Percentiles rank a stretch among this genome's conserved stretches.
These are phyloP conservation scores for Philantomba maxwellii DNA, from an alignment of 2,113 vertebrate species.

Conservation along the genomic window DNA sequence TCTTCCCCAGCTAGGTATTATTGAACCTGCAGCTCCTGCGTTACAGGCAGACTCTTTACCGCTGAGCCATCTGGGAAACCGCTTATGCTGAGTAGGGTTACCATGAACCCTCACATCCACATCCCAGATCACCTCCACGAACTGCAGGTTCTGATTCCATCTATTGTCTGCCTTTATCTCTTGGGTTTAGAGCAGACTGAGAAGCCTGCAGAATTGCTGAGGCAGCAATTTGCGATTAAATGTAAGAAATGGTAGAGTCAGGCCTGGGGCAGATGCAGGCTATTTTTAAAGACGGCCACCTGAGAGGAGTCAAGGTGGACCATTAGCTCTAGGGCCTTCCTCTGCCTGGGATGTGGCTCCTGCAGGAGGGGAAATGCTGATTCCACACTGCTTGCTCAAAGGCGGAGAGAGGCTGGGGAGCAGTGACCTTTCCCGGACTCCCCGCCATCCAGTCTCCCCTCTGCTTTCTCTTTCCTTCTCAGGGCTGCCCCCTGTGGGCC, in stretches of 20 bases:
- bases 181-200: neutral
- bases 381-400: conserved; percentile 26
- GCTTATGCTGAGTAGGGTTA: neutral
- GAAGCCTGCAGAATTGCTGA: conserved; percentile 1
- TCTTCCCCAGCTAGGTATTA: neutral
- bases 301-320: neutral
- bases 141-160: neutral
- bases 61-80: neutral
- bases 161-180: neutral
- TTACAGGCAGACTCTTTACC: neutral
- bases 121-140: neutral
- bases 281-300: neutral
- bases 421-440: conserved; percentile 66
- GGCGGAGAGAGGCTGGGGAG: conserved; percentile 56
- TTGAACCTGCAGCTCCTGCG: neutral
- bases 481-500: neutral
- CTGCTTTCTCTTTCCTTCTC: neutral
- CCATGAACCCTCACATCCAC: neutral
- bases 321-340: neutral
- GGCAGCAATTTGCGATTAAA: conserved; percentile 37
- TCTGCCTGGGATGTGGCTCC: neutral
- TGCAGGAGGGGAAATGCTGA: neutral
- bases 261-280: neutral
- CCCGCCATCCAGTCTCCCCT: conserved; percentile 70
- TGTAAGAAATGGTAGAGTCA: conserved; percentile 44